A percentile compares a stretch with the other conserved stretches of the same genome.
Evolutionary conservation across 2,113 vertebrate genomes (phyloP).

Genomic region (Ciconia boyciana): DNA sequence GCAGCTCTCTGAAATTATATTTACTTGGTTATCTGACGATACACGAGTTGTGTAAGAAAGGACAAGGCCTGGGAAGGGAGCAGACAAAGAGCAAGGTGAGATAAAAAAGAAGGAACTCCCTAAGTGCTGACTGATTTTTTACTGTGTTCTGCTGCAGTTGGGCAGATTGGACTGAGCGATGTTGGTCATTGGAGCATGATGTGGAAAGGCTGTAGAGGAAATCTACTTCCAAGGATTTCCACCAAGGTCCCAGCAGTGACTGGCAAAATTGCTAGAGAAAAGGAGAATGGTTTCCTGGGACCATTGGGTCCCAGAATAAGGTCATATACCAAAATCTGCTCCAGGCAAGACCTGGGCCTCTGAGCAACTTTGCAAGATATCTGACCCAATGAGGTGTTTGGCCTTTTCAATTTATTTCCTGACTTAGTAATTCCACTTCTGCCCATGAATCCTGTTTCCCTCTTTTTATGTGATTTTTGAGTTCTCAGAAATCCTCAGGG

Average conservation of each 20-base stretch:
- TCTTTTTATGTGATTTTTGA: not conserved
- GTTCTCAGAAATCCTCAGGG: not conserved
- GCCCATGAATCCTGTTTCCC: not conserved
- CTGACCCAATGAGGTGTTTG: not conserved
- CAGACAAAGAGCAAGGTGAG: not conserved
- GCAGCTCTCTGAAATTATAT: constrained; percentile 9
- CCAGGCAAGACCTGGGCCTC: not conserved
- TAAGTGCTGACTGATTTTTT: not conserved
- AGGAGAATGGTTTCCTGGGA: not conserved
- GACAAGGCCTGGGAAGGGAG: not conserved
- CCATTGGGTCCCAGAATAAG: not conserved
- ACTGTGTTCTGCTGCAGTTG: not conserved
- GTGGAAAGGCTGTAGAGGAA: not conserved
- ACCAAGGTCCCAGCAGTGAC: not conserved
- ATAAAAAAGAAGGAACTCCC: constrained; percentile 1
- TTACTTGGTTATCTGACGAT: constrained; percentile 48
- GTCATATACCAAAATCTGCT: not conserved
- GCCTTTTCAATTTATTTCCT: not conserved
- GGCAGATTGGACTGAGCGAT: not conserved
- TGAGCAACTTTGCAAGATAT: not conserved
- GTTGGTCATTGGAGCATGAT: not conserved
- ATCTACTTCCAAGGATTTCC: not conserved
- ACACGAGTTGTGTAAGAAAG: constrained; percentile 1
- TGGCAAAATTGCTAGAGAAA: not conserved
- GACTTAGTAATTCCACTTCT: not conserved